Evolutionary conservation across 2,113 vertebrate species (phyloP).

Genomic region (Pedetes capensis): DNA sequence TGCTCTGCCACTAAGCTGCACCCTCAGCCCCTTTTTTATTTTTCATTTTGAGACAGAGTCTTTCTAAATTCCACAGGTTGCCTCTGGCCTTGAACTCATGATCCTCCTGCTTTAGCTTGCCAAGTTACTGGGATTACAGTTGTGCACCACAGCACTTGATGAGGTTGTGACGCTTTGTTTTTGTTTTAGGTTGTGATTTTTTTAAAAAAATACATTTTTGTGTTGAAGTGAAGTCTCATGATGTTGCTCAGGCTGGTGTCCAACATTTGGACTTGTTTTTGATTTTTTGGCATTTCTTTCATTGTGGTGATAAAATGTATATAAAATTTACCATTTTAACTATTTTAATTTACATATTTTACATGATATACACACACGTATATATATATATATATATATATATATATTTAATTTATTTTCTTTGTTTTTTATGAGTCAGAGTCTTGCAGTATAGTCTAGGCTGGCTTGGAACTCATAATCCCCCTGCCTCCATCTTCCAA

Average conservation of each 20-base stretch:
- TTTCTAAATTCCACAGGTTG: too few relatives aligned
- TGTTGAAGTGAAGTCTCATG: not conserved
- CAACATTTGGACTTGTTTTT: not conserved
- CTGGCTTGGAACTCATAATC: not conserved
- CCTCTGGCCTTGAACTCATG: too few relatives aligned
- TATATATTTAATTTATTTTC: too few relatives aligned
- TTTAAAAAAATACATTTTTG: not conserved
- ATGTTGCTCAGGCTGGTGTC: not conserved
- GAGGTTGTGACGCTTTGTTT: too few relatives aligned
- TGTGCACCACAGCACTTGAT: too few relatives aligned
- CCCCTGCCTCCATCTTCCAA: not conserved
- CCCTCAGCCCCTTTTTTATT: too few relatives aligned
- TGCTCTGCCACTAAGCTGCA: too few relatives aligned
- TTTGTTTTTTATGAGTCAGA: not conserved
- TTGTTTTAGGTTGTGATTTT: not conserved
- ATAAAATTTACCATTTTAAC: not conserved
- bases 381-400: too few relatives aligned
- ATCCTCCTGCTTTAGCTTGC: too few relatives aligned
- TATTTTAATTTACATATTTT: not conserved
- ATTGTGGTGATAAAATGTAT: not conserved
- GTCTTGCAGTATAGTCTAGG: not conserved
- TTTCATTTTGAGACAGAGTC: too few relatives aligned
- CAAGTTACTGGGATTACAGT: too few relatives aligned
- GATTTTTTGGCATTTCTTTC: conserved; percentile 1
- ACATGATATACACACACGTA: not conserved